Base-by-base conservation (phyloP, 2,888 invertebrate genomes). In the Nomada ruficornis region DNA sequence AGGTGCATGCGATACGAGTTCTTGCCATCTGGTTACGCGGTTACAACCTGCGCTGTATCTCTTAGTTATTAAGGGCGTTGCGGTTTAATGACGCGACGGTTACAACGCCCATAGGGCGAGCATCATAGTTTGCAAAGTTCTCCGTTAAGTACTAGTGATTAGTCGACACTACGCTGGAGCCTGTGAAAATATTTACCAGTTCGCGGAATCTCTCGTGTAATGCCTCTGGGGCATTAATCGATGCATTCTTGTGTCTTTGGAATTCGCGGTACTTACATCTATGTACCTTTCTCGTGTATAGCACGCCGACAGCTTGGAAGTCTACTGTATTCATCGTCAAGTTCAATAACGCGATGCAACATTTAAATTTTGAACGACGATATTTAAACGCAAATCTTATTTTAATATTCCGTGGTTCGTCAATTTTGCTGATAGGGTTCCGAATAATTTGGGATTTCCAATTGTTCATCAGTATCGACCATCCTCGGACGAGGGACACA, bases 21-120 rank as follows among this genome's bases (percentile, higher is more conserved):
- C 83, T 88, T 85, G 84, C 84, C 86, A 74, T 83, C 83, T 84
- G 85, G 85, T 87, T 86, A 79, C 75, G 64, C 65, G 75, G 78
- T 83, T 88, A 52, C 77, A 74, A 74, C 70, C 77, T 63, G 69
- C 76, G 62, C 67, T 73, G 65, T 71, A 76, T 83, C 83, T 63
- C 76, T 54, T 69, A 78, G 85, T 87, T 90, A 88, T 90, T 89
- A 86, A 86, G 82, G 83, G 79, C 79, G 80, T 81, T 88, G 86
- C 81, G 82, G 82, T 89, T 86, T 90, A 90, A 90, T 80, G 88
- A 89, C 84, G 85, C 88, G 83, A 84, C 60, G 73, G 62, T 64
- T 62, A 42, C 65, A 75, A 68, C 59, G 71, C 64, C 36, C 55
- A 59, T 36, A 36, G 36, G 36, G 36, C 36, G 42, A 65, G 79